These are phyloP conservation scores for Hydrophis major DNA, from an alignment of 2,797 vertebrate genomes.

Conservation along the genomic window DNA sequence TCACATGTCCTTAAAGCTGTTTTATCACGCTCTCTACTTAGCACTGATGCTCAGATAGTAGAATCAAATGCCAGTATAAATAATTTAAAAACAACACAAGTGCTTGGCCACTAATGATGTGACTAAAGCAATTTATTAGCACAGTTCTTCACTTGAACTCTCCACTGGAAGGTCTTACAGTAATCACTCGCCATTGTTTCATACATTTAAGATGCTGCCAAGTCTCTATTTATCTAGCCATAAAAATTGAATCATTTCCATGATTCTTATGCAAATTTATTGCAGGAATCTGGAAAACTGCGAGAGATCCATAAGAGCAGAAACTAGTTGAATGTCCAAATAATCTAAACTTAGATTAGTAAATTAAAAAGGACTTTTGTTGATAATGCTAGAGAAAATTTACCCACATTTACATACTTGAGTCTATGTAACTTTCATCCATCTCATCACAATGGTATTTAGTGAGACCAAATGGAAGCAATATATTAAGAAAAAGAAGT, in stretches of 20 bases:
- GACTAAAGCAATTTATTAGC: neutral
- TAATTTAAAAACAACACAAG: conserved; percentile 40
- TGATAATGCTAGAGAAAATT: neutral
- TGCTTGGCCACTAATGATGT: neutral
- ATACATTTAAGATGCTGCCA: neutral
- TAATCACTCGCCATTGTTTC: neutral
- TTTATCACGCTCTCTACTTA: conserved; percentile 35
- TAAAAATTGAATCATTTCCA: neutral
- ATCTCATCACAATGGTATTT: neutral
- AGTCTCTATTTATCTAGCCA: neutral
- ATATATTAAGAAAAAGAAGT: neutral
- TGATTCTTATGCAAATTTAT: neutral
- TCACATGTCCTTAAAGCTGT: neutral
- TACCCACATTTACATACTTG: neutral
- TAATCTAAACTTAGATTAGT: neutral
- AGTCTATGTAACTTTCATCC: neutral
- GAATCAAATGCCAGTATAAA: conserved; percentile 44
- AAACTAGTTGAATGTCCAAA: neutral
- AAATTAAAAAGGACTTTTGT: neutral
- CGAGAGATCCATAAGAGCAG: neutral
- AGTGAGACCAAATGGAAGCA: neutral
- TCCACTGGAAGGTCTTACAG: neutral
- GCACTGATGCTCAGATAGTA: neutral
- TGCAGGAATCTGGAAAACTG: neutral
- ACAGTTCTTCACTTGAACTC: neutral